Percentiles rank a stretch among this genome's conserved stretches.
These are phyloP conservation scores for Chroicocephalus ridibundus DNA, from an alignment of 2,113 vertebrate genomes.

Conservation along the genomic window DNA sequence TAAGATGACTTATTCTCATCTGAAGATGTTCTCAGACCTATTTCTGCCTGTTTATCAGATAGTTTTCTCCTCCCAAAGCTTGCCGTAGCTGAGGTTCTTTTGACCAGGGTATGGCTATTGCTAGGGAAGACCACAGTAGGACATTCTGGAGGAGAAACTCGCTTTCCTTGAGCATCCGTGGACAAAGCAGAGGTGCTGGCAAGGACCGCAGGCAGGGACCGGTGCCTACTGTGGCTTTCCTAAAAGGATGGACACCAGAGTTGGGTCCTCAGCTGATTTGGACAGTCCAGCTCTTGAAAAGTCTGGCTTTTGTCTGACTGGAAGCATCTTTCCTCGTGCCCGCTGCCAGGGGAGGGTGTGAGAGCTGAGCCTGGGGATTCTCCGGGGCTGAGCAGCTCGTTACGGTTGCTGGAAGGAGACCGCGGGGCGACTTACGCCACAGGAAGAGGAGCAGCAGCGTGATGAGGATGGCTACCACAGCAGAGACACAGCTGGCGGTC, in stretches of 20 bases:
- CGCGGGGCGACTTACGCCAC: accelerated
- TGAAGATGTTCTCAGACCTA: neutral
- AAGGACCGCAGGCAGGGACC: neutral
- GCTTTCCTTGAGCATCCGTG: neutral
- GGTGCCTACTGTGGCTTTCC: neutral
- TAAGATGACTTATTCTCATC: too few species aligned
- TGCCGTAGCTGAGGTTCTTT: neutral
- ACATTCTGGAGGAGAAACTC: neutral
- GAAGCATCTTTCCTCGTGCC: neutral
- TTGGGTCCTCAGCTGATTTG: neutral
- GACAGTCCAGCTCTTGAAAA: neutral
- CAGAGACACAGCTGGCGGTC: accelerated
- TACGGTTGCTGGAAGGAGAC: neutral
- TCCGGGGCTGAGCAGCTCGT: neutral
- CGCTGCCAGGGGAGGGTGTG: neutral
- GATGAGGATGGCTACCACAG: accelerated
- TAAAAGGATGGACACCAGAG: neutral
- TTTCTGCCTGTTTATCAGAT: neutral
- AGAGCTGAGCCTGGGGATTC: neutral
- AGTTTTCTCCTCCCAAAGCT: neutral
- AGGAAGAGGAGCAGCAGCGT: neutral
- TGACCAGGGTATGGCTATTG: neutral
- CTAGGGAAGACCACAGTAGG: neutral
- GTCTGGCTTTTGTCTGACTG: neutral
- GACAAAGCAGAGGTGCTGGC: neutral